Evolutionary conservation across 2,113 vertebrate genomes (phyloP).

Genomic region (Pionites leucogaster): DNA sequence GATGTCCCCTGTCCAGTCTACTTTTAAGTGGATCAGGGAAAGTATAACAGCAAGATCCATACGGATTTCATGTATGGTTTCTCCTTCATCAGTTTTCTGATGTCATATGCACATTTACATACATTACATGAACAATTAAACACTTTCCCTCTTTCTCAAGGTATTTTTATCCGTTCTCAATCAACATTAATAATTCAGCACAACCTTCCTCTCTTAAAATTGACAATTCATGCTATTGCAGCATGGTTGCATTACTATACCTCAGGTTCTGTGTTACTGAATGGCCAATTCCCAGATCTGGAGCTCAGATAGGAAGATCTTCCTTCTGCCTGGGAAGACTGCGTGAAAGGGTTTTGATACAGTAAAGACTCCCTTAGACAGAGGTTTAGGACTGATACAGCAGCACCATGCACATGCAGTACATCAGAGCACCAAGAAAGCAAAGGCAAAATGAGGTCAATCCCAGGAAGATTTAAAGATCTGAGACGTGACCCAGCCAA

Average conservation of each 20-base stretch:
- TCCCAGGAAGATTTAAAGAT: not conserved
- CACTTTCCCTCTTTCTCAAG: not conserved
- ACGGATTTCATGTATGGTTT: not conserved
- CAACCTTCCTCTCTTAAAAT: not conserved
- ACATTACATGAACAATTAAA: not conserved
- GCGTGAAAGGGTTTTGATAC: not conserved
- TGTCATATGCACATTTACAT: not conserved
- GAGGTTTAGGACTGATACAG: not conserved
- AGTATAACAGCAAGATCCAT: not conserved
- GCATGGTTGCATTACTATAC: not conserved
- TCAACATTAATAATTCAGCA: not conserved
- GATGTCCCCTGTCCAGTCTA: not conserved
- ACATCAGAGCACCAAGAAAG: not conserved
- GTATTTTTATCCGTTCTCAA: not conserved
- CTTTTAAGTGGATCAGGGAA: not conserved
- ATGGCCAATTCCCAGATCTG: not conserved
- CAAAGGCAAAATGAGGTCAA: not conserved
- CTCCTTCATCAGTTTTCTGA: not conserved
- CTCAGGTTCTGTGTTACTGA: not conserved
- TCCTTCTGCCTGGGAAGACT: not conserved
- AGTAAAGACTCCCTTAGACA: not conserved
- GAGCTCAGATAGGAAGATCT: not conserved
- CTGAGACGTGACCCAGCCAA: not conserved
- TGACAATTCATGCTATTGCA: not conserved
- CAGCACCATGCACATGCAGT: accelerated